A percentile compares a stretch with the other conserved stretches of the same genome.
Conservation (phyloP, 1,140 invertebrate species). For the Meteorus sp. region DNA sequence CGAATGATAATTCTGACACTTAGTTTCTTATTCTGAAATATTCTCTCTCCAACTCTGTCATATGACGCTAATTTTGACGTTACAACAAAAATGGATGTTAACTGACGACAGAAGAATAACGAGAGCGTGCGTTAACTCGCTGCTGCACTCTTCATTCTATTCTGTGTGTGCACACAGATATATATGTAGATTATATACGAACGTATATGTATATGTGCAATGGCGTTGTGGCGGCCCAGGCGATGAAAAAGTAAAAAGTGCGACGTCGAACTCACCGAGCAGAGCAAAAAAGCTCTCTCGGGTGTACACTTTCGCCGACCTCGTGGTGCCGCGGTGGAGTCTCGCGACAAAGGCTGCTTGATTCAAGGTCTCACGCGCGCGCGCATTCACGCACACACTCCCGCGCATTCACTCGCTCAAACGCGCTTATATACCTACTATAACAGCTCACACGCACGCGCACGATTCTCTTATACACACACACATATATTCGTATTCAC, state of each 20-base stretch:
- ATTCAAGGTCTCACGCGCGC: conserved; percentile 51
- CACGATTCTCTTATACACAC: conserved; percentile 10
- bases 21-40: too few species aligned
- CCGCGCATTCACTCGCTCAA: conserved; percentile 22
- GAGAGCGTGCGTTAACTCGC: background rate
- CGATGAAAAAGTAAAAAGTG: conserved; percentile 41
- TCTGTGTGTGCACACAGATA: too few species aligned
- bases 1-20: too few species aligned
- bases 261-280: conserved; percentile 34
- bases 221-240: conserved; percentile 14
- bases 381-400: conserved; percentile 28
- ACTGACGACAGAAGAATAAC: background rate
- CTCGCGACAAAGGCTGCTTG: conserved; percentile 59
- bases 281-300: conserved; percentile 57
- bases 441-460: conserved; percentile 27
- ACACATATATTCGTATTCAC: background rate
- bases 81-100: conserved; percentile 46
- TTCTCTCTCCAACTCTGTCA: too few species aligned
- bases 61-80: conserved; percentile 49
- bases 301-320: conserved; percentile 60
- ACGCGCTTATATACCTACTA: conserved; percentile 18
- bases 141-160: too few species aligned
- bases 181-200: background rate
- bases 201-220: background rate
- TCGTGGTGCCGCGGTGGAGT: conserved; percentile 51